These are phyloP conservation scores for Prenolepis imparis DNA, from an alignment of 2,888 invertebrate genomes.

Conservation along the genomic window DNA sequence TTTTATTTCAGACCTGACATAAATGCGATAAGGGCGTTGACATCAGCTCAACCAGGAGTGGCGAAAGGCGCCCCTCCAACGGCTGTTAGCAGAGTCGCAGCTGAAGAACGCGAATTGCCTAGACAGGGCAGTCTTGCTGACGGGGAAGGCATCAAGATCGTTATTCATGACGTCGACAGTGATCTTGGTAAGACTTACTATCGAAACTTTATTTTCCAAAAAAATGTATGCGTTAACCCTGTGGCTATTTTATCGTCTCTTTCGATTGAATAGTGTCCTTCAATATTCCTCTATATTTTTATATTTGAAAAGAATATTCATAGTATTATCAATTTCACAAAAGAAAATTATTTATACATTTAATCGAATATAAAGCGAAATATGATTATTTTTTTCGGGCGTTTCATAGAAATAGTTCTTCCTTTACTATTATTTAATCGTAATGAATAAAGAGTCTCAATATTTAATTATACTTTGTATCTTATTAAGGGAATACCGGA, in stretches of 20 bases:
- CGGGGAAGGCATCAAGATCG: conserved; percentile 96
- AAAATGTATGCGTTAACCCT: not conserved
- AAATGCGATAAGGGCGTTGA: conserved; percentile 87
- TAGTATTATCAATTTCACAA: not conserved
- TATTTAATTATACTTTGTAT: not conserved
- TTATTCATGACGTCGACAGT: conserved; percentile 95
- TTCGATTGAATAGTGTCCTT: not conserved
- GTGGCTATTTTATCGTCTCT: too few species aligned
- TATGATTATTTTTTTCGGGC: not conserved
- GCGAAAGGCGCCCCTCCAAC: conserved; percentile 86
- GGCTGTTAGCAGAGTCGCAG: conserved; percentile 89
- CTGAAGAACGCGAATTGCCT: conserved; percentile 89
- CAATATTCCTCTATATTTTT: conserved; percentile 5
- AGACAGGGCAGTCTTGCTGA: conserved; percentile 95
- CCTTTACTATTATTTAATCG: not conserved
- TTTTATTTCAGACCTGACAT: conserved; percentile 90
- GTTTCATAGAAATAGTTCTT: not conserved
- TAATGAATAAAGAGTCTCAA: not conserved
- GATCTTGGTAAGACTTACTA: conserved; percentile 82
- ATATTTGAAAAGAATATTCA: not conserved
- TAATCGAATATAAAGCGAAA: not conserved
- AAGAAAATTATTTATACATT: not conserved
- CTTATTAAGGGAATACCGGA: not conserved
- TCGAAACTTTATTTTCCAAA: not conserved
- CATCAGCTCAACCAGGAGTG: conserved; percentile 84